phyloP scores from a whole-genome alignment of 2,113 vertebrate genomes.

The Triplophysa rosa region DNA sequence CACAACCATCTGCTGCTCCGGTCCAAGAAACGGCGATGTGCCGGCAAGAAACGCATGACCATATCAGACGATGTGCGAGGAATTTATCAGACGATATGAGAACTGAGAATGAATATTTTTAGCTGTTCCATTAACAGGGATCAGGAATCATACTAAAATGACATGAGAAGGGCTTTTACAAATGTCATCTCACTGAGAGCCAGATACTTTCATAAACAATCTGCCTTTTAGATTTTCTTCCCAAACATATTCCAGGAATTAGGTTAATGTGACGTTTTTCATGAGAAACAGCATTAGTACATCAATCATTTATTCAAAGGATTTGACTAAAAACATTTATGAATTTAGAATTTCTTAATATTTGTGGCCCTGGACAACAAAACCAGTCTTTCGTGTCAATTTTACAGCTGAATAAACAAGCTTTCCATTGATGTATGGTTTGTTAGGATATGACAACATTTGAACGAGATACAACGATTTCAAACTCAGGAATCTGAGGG shows the following conservation, averaged over 20 bases:
- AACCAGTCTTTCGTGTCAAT: too few species aligned
- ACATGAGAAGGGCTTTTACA: constrained; percentile 37
- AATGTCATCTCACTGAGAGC: constrained; percentile 38
- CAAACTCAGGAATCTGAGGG: too few species aligned
- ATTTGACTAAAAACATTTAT: too few species aligned
- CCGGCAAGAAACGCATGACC: background rate
- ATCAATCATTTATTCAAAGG: too few species aligned
- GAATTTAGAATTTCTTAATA: too few species aligned
- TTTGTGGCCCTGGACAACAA: too few species aligned
- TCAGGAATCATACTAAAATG: constrained; percentile 44
- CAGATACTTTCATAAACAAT: constrained; percentile 45
- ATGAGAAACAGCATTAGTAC: too few species aligned
- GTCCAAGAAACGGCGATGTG: background rate
- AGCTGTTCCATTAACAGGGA: constrained; percentile 36
- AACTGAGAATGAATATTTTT: constrained; percentile 38
- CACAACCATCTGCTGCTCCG: background rate
- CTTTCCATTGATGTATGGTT: too few species aligned
- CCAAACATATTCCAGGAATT: constrained; percentile 22
- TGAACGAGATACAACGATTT: too few species aligned
- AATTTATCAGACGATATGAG: background rate
- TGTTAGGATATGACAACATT: too few species aligned
- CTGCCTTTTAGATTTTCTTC: constrained; percentile 11
- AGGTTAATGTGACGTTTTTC: too few species aligned
- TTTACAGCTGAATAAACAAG: too few species aligned
- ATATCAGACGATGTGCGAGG: background rate